Evolutionary conservation across 2,113 vertebrate species (phyloP).

Genomic region (Agapornis roseicollis): DNA sequence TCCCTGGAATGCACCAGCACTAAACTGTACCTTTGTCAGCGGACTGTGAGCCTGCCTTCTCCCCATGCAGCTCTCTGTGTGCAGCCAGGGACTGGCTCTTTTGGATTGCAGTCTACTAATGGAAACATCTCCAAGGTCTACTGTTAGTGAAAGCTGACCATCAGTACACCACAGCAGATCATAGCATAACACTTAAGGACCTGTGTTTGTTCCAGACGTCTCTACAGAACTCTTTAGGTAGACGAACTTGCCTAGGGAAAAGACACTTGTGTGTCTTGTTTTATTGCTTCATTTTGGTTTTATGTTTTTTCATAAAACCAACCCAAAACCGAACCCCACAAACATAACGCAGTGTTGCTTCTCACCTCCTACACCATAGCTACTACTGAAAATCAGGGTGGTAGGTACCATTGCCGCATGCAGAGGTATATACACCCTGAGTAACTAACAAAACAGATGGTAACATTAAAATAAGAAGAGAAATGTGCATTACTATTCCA

Average conservation of each 20-base stretch:
- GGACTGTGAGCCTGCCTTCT: neutral
- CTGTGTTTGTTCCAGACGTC: neutral
- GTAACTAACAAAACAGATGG: neutral
- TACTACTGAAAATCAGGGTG: neutral
- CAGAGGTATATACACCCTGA: neutral
- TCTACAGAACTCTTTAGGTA: neutral
- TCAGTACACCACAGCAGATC: neutral
- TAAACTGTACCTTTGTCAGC: neutral
- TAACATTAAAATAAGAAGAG: neutral
- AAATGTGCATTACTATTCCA: neutral
- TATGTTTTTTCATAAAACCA: neutral
- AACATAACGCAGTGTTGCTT: neutral
- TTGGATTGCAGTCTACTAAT: neutral
- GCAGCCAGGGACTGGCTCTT: neutral
- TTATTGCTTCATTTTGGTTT: neutral
- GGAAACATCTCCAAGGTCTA: neutral
- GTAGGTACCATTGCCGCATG: neutral
- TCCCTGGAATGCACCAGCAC: neutral
- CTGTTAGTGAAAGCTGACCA: neutral
- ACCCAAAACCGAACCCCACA: neutral
- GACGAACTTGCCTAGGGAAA: neutral
- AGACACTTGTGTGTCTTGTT: neutral
- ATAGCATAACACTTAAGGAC: neutral
- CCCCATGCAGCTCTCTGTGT: fast-evolving
- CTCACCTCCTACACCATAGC: neutral